Conservation (phyloP, 2,113 vertebrate species). For the Rafetus swinhoei region DNA sequence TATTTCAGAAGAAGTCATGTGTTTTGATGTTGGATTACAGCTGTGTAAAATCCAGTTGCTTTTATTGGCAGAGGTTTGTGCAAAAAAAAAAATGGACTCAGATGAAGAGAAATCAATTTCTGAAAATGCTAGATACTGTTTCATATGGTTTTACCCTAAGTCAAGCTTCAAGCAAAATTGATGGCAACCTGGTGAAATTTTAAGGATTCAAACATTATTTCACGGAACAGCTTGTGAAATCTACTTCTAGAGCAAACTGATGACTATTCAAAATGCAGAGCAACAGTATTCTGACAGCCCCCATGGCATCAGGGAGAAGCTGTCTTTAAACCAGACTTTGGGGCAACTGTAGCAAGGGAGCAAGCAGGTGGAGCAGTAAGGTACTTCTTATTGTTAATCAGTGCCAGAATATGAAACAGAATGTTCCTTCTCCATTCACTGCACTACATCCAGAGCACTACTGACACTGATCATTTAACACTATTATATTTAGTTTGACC, state of each 20-base stretch:
- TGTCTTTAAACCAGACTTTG: background rate
- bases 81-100: background rate
- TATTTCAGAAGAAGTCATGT: background rate
- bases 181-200: background rate
- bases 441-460: background rate
- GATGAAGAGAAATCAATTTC: background rate
- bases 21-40: background rate
- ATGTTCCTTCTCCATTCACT: background rate
- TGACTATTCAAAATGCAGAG: background rate
- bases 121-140: background rate
- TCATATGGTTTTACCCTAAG: background rate
- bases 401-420: background rate
- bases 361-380: background rate
- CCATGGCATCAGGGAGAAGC: background rate
- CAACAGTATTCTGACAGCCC: background rate
- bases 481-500: background rate
- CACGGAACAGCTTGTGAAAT: background rate
- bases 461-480: background rate
- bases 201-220: background rate
- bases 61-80: background rate
- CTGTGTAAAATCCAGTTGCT: background rate
- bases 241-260: background rate
- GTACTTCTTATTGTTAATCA: background rate
- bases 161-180: background rate
- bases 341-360: background rate